A percentile compares a stretch with the other conserved stretches of the same genome.
Conservation (phyloP, 1,140 invertebrate genomes). For the Orius laevigatus region DNA sequence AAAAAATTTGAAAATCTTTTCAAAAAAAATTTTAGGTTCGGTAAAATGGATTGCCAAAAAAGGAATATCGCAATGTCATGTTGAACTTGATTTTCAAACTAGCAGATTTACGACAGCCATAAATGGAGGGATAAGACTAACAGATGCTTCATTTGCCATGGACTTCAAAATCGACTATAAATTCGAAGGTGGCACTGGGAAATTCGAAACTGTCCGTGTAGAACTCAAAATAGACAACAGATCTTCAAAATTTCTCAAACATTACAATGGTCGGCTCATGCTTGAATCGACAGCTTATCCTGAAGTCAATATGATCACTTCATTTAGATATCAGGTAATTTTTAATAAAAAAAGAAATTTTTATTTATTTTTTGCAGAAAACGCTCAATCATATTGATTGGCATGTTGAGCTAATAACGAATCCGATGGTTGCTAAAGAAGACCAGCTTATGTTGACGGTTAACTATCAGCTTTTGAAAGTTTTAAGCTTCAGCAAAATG, state of each 20-base stretch:
- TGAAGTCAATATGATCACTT: constrained; percentile 51
- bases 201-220: constrained; percentile 45
- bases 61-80: constrained; percentile 49
- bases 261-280: constrained; percentile 38
- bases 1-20: too few relatives aligned
- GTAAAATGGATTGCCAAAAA: constrained; percentile 41
- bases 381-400: constrained; percentile 36
- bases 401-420: constrained; percentile 32
- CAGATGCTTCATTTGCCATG: constrained; percentile 32
- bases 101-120: constrained; percentile 45
- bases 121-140: constrained; percentile 45
- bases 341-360: too few relatives aligned
- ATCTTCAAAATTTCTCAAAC: constrained; percentile 39
- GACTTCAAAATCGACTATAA: constrained; percentile 48
- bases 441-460: too few relatives aligned
- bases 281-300: constrained; percentile 58
- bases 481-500: constrained; percentile 29
- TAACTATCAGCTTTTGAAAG: too few relatives aligned
- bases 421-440: constrained; percentile 30
- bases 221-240: constrained; percentile 46
- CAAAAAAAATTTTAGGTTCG: constrained; percentile 26
- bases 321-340: constrained; percentile 42
- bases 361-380: constrained; percentile 26
- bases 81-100: constrained; percentile 48
- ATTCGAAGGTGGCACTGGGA: constrained; percentile 41